Base-by-base conservation (phyloP, 2,113 vertebrate species). In the Casuarius casuarius region DNA sequence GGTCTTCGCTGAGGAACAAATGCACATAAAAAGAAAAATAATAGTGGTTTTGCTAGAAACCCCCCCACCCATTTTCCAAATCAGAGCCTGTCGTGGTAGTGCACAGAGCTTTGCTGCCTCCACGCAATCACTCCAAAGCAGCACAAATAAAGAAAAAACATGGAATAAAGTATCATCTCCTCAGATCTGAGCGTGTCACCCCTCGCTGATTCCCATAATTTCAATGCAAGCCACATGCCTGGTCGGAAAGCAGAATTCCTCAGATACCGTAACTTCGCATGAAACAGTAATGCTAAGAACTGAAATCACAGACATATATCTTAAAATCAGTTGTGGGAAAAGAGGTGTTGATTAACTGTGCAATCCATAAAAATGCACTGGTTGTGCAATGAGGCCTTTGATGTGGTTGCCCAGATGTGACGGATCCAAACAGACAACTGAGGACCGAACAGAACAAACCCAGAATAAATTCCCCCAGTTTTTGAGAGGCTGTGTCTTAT, bases 331-430 rank as follows among this genome's bases (percentile, higher is more conserved):
- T n/a, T 13, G 2, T 51, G 40, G 33, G 1, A 2, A 56, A 78
- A 62, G 42, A 68, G 19, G 15, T 28, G 38, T 20, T 74, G 59
- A 28, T 48, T 15, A 46, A 40, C 65, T 42, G 65, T 31, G 21
- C 8, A 63, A 17, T 25, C 26, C 35, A 63, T 77, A 14, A 20
- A 29, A 48, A 58, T 0, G 0, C 33, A 62, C 67, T 51, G 14
- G 7, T 1, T 7, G 15, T 51, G 40, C 73, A 17, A 33, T 44
- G 54, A 87, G n/a, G 9, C 29, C 79, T 76, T 59, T 49, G 46
- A 21, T 71, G 56, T 23, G 20, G 4, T 44, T 40, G n/a, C 29
- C 8, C 0, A 0, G 59, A 35, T 0, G 0, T 44, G 56, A 33
- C 11, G 28, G 40, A 33, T 82, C 29, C 59, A 73, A n/a, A 21